These are phyloP conservation scores for Argentina silus DNA, from an alignment of 2,797 vertebrate genomes.

Conservation along the genomic window DNA sequence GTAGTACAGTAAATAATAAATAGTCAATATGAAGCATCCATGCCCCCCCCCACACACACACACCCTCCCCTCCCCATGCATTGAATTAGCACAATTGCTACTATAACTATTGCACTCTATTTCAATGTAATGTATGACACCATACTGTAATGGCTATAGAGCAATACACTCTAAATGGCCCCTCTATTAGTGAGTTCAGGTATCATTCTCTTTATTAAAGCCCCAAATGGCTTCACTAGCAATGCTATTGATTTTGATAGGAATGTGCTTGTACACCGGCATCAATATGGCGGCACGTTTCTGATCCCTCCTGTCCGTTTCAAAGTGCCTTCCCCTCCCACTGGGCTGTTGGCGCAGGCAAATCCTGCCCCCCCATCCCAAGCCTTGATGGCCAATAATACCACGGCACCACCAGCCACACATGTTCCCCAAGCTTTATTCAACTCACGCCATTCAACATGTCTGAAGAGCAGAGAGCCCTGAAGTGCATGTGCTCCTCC, in stretches of 20 bases:
- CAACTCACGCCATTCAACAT: slow-evolving; percentile 34
- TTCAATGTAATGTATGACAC: no score
- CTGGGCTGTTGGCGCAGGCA: slow-evolving; percentile 71
- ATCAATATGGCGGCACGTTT: slow-evolving; percentile 65
- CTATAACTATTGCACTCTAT: neutral
- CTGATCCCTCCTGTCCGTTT: slow-evolving; percentile 41
- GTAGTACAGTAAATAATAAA: no score
- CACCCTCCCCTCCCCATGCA: neutral
- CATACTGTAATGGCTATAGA: no score
- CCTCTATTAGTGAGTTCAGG: slow-evolving; percentile 54
- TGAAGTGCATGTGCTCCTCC: neutral
- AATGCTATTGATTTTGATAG: slow-evolving; percentile 70
- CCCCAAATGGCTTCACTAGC: slow-evolving; percentile 58
- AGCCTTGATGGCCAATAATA: neutral
- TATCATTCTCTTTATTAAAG: slow-evolving; percentile 54
- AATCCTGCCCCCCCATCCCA: slow-evolving; percentile 19
- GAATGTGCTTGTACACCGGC: slow-evolving; percentile 69
- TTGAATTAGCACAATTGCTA: neutral
- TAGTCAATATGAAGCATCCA: neutral
- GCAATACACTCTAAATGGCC: slow-evolving; percentile 20
- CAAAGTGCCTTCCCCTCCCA: slow-evolving; percentile 40
- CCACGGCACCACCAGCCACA: slow-evolving; percentile 10
- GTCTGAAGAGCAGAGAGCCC: slow-evolving; percentile 36
- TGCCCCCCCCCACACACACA: slow-evolving; percentile 12
- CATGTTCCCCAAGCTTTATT: slow-evolving; percentile 20